Conservation (phyloP, 2,888 invertebrate genomes). For the Pseudolycoriella hygida region DNA sequence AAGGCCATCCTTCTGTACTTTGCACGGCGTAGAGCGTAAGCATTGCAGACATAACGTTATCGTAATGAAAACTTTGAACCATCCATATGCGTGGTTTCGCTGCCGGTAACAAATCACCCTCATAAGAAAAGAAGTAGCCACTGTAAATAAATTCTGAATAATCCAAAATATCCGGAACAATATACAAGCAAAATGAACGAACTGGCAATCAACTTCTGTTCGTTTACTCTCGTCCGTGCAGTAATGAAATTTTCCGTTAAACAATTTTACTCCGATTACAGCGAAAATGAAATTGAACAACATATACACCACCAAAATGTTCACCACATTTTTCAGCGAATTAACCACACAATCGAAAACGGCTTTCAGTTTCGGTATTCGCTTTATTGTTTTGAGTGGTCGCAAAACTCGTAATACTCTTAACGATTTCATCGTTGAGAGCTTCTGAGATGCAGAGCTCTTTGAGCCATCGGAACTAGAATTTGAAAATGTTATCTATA, state of each 20-base stretch:
- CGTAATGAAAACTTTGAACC: slow-evolving; percentile 91
- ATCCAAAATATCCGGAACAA: no score
- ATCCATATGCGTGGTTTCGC: slow-evolving; percentile 75
- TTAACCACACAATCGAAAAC: slow-evolving; percentile 99
- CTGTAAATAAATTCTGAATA: slow-evolving; percentile 36
- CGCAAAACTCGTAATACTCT: slow-evolving; percentile 96
- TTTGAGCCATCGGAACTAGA: slow-evolving; percentile 33
- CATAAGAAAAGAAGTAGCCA: slow-evolving; percentile 92
- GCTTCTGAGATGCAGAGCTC: slow-evolving; percentile 68
- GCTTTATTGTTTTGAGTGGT: slow-evolving; percentile 99
- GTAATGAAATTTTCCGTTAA: slow-evolving; percentile 98
- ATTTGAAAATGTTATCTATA: no score
- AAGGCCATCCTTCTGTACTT: slow-evolving; percentile 99
- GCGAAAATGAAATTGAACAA: slow-evolving; percentile 99
- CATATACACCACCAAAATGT: slow-evolving; percentile 99
- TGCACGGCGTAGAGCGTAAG: slow-evolving; percentile 97
- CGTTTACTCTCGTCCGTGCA: slow-evolving; percentile 98
- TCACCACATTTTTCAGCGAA: slow-evolving; percentile 99
- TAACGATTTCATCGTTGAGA: slow-evolving; percentile 98
- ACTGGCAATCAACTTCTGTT: slow-evolving; percentile 89
- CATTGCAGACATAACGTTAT: slow-evolving; percentile 96
- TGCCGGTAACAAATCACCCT: slow-evolving; percentile 51
- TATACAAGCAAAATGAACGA: no score
- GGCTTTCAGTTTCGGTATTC: slow-evolving; percentile 99
- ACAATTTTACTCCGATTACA: slow-evolving; percentile 99